Base-by-base conservation (phyloP, 2,797 vertebrate species). In the Bucorvus abyssinicus region DNA sequence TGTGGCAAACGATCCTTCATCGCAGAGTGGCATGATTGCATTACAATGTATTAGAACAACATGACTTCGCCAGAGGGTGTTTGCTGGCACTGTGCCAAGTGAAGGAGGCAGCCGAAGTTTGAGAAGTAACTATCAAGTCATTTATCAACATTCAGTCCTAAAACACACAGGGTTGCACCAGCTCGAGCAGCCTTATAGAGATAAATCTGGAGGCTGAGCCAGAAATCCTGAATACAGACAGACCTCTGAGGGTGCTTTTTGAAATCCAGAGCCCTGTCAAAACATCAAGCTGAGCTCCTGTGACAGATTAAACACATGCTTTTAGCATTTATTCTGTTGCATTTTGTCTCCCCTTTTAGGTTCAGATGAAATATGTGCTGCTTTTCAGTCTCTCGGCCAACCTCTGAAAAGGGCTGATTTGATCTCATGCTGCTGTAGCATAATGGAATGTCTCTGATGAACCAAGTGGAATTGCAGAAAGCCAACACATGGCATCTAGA, bases 61-160 rank as follows among this genome's bases (percentile, higher is more conserved):
- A 65, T 59, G 90, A 95, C 92, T 95, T 96, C 94, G 94, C 96
- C 93, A 90, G 92, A 84, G 90, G 94, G 93, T 92, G 79, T 94
- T 94, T 84, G 81, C 19, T 95, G 90, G 92, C 94, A 69, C 65
- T 0, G 1, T 2, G 17, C 81, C 10, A 1, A 87, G 61, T 42
- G 84, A 93, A 93, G 70, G 73, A 96, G 40, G 78, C 86, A 89
- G 93, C 55, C 68, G 64, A 68, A 95, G 56, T 81, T 2, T 77
- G 38, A 87, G 80, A 80, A 96, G 88, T 9, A 93, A 56, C 95
- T 73, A 85, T 75, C 64, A 45, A 85, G 61, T 75, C 7, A 92
- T 93, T 95, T 93, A 84, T 94, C 92, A 96, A 57, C 75, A 85
- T 76, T 94, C 3, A 0, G 38, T 85, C 65, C 68, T 93, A 92